phyloP scores from a whole-genome alignment of 2,797 vertebrate genomes.

The Silurus lanzhouensis region DNA sequence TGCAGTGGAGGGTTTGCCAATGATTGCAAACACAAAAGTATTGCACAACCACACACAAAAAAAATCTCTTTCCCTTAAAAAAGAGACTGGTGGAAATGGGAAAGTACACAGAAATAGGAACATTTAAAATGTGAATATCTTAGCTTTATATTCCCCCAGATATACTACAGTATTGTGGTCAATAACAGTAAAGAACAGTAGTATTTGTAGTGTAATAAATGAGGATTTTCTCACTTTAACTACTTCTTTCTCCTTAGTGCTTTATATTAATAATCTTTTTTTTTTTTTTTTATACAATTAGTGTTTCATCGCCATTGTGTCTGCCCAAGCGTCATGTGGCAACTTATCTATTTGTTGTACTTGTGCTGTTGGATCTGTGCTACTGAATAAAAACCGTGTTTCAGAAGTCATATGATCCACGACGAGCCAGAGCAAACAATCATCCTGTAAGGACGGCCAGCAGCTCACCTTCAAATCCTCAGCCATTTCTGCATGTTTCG shows the following conservation, averaged over 20 bases:
- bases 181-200: too few species aligned
- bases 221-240: not conserved
- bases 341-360: not conserved
- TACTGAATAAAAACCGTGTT: not conserved
- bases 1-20: not conserved
- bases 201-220: not conserved
- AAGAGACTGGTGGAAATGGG: not conserved
- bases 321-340: not conserved
- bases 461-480: not conserved
- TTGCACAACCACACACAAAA: not conserved
- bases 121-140: not conserved
- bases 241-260: not conserved
- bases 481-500: not conserved
- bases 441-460: not conserved
- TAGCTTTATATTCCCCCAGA: not conserved
- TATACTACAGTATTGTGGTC: not conserved
- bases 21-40: not conserved
- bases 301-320: not conserved
- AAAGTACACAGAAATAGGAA: too few species aligned
- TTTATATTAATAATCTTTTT: too few species aligned
- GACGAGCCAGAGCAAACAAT: not conserved
- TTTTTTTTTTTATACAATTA: too few species aligned
- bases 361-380: not conserved
- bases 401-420: not conserved
- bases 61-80: not conserved